Base-by-base conservation (phyloP, 2,797 vertebrate species). In the Hapalemur alaotrensis region DNA sequence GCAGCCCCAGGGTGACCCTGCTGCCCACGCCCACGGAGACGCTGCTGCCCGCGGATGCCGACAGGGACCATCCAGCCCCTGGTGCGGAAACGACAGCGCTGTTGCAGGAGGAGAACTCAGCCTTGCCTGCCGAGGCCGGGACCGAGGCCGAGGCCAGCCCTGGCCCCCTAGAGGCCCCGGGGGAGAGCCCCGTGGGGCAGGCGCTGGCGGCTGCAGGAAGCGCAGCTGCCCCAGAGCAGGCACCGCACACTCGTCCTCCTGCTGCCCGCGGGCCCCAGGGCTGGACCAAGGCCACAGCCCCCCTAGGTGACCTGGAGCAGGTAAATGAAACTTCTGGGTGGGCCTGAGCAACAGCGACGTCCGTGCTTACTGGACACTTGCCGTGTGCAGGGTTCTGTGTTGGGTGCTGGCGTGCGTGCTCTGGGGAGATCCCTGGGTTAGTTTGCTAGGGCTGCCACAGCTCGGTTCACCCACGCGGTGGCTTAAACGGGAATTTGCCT, bases 41-140 rank as follows among this genome's bases (percentile, higher is more conserved):
- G 0, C 13, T 41, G 15, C 10, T 7, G 2, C 10, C 14, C 8
- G 0, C 0, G 6, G 23, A 14, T 20, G 1, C 5, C 0, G 38
- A 41, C 23, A 1, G 0, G 0, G 7, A 1, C 22, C 0, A 0
- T 1, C 14, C 3, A 7, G 5, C 0, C 7, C 0, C 18, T 0
- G 11, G 1, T 1, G 0, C 0, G 0, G 4, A 41, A 2, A 4
- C 0, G 1, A 0, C 3, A 4, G 22, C 0, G 0, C 4, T 7
- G 12, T 3, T 0, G n/a, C n/a, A 17, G 4, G 0, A 4, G 2
- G 11, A 12, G 28, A 6, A 1, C 25, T 2, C 1, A 0, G 11
- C 57, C 8, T 1, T 0, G 6, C 0, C 0, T 0, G 28, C n/a
- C 0, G 0, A 7, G 7, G 11, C n/a, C 0, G 0, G 5, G 7